These are phyloP conservation scores for Caenorhabditis latens DNA, from an alignment of 1,140 invertebrate genomes.

Conservation along the genomic window DNA sequence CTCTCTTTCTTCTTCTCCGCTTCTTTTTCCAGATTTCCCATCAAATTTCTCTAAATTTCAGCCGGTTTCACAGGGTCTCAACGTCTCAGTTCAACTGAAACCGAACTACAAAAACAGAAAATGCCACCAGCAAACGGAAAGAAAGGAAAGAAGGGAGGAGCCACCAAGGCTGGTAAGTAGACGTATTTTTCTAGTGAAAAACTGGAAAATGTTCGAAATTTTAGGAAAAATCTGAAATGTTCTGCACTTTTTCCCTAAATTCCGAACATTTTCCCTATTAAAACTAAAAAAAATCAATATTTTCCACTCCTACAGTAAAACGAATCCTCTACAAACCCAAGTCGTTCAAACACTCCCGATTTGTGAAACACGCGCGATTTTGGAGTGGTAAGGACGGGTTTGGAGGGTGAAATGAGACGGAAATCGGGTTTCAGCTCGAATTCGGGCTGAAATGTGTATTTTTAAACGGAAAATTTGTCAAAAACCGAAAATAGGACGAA, in stretches of 20 bases:
- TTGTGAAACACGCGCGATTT: constrained; percentile 14
- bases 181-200: not conserved
- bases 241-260: not conserved
- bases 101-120: not conserved
- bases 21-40: not conserved
- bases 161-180: not conserved
- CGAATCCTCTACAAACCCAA: not conserved
- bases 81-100: not conserved
- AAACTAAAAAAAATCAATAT: not conserved
- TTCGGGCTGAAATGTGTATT: too few relatives aligned
- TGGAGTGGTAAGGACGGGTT: constrained; percentile 21
- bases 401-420: not conserved
- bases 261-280: too few relatives aligned
- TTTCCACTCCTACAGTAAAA: constrained; percentile 14
- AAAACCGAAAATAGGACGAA: too few relatives aligned
- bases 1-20: not conserved
- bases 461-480: too few relatives aligned
- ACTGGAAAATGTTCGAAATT: too few relatives aligned
- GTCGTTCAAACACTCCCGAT: constrained; percentile 19
- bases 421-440: not conserved
- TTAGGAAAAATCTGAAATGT: not conserved
- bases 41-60: not conserved
- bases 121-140: constrained; percentile 52
- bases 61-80: too few relatives aligned
- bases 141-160: constrained; percentile 36